These are phyloP conservation scores for Ispidina lecontei DNA, from an alignment of 2,797 vertebrate genomes.

Conservation along the genomic window DNA sequence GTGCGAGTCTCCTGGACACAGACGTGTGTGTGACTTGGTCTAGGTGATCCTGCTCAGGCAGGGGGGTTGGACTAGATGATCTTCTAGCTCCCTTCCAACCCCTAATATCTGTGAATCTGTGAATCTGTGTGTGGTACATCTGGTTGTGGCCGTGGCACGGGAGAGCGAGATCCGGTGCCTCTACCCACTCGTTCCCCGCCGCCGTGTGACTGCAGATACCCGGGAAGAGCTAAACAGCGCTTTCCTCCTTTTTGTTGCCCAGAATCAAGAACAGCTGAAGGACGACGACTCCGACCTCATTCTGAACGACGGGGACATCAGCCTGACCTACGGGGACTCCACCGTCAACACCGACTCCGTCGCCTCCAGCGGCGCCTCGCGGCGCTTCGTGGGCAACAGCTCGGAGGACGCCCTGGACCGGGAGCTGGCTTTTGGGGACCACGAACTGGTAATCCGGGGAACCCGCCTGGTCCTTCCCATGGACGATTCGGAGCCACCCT, in stretches of 20 bases:
- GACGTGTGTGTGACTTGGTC: background rate
- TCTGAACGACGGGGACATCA: conserved; percentile 92
- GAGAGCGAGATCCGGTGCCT: rapidly evolving
- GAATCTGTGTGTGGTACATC: background rate
- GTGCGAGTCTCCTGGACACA: background rate
- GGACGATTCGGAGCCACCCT: conserved; percentile 92
- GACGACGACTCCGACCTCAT: conserved; percentile 97
- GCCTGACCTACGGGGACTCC: conserved; percentile 91
- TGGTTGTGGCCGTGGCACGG: background rate
- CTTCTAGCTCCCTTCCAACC: too few species aligned
- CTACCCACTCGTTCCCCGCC: background rate
- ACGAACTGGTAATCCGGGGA: conserved; percentile 93
- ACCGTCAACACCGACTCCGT: conserved; percentile 86
- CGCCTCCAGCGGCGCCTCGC: conserved; percentile 53
- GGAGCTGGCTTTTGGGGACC: conserved; percentile 89
- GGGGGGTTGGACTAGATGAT: too few species aligned
- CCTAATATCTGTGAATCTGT: too few species aligned
- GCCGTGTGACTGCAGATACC: rapidly evolving
- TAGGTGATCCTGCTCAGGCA: too few species aligned
- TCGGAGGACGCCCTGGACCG: conserved; percentile 87
- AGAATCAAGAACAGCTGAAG: conserved; percentile 94
- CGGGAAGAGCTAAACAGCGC: background rate
- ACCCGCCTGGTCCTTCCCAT: conserved; percentile 95
- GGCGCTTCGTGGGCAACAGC: conserved; percentile 75
- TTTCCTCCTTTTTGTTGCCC: background rate